Evolutionary conservation across 1,140 invertebrate genomes (phyloP).

Genomic region (Chelonus insularis): DNA sequence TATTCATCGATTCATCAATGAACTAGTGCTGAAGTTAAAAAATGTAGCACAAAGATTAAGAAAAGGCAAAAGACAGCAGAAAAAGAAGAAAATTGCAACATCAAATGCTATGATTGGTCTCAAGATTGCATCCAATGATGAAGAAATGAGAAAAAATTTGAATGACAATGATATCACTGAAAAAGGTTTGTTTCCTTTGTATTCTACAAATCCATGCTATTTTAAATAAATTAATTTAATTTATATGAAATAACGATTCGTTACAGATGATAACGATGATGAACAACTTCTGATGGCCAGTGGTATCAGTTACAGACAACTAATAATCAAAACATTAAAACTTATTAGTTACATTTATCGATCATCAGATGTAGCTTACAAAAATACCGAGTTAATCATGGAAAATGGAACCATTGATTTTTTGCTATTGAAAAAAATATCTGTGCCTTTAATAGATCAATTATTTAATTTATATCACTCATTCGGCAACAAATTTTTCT

Average conservation of each 20-base stretch:
- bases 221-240: no score
- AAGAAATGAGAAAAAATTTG: no score
- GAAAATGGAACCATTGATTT: not conserved
- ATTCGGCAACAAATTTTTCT: not conserved
- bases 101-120: not conserved
- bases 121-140: no score
- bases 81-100: not conserved
- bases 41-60: not conserved
- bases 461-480: not conserved
- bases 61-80: not conserved
- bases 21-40: not conserved
- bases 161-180: no score
- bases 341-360: not conserved
- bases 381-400: not conserved
- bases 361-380: not conserved
- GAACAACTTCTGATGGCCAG: not conserved
- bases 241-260: no score
- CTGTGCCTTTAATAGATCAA: not conserved
- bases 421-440: not conserved
- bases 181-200: no score
- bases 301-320: not conserved
- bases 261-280: not conserved
- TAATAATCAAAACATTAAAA: not conserved
- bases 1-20: not conserved
- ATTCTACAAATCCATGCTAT: no score